Evolutionary conservation across 2,113 vertebrate genomes (phyloP).

Genomic region (Aptenodytes forsteri): DNA sequence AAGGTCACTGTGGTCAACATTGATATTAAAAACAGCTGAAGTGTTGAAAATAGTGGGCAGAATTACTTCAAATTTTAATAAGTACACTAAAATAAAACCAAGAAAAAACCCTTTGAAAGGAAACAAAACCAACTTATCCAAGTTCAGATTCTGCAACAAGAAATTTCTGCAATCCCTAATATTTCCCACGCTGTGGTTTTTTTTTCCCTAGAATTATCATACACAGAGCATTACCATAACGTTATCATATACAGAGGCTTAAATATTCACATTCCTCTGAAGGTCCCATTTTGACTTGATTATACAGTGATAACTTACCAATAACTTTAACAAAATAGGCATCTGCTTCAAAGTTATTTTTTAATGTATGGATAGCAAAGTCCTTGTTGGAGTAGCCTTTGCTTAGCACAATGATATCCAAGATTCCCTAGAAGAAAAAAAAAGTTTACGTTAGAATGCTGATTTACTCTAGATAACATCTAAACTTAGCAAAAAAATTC

Average conservation of each 20-base stretch:
- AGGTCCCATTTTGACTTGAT: neutral
- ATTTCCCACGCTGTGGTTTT: neutral
- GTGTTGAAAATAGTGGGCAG: neutral
- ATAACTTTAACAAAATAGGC: constrained; percentile 99
- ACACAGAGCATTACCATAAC: neutral
- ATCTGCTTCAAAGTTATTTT: constrained; percentile 97
- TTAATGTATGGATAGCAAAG: constrained; percentile 86
- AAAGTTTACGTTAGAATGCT: neutral
- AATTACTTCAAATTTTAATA: neutral
- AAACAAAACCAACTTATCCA: neutral
- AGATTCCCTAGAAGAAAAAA: constrained; percentile 84
- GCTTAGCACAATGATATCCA: constrained; percentile 93
- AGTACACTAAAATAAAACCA: neutral
- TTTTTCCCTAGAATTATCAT: neutral
- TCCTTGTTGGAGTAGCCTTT: constrained; percentile 75
- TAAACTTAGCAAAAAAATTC: neutral
- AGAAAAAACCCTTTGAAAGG: neutral
- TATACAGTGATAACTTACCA: constrained; percentile 81
- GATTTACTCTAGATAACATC: neutral
- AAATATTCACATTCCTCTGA: neutral
- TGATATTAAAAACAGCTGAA: neutral
- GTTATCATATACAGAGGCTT: neutral
- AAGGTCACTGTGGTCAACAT: neutral
- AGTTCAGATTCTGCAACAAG: neutral
- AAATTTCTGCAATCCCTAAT: neutral